Evolutionary conservation across 1,140 invertebrate species (phyloP).

Genomic region (Mactra quadrangularis): DNA sequence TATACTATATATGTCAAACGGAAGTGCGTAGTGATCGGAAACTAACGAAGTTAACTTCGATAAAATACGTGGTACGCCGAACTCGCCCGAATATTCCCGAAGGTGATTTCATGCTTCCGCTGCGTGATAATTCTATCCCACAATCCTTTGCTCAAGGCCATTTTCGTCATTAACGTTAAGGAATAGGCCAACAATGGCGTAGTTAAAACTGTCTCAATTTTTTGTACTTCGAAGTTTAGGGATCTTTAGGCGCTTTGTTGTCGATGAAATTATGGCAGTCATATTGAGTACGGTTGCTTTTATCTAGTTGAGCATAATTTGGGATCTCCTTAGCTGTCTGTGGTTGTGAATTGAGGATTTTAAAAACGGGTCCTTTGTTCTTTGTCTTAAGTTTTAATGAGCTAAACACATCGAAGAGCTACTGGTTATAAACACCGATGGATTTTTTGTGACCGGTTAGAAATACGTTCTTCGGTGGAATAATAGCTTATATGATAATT

Average conservation of each 20-base stretch:
- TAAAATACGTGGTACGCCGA: not conserved
- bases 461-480: constrained; percentile 10
- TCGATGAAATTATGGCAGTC: not conserved
- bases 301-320: not conserved
- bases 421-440: no score
- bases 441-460: no score
- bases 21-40: not conserved
- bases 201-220: constrained; percentile 41
- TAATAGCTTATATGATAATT: not conserved
- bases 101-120: not conserved
- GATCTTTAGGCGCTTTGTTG: not conserved
- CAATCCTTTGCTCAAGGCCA: constrained; percentile 23
- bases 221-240: not conserved
- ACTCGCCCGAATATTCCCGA: not conserved
- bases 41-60: not conserved
- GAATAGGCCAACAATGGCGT: constrained; percentile 61
- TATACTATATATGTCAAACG: not conserved
- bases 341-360: not conserved
- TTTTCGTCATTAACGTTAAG: constrained; percentile 26
- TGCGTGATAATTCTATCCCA: constrained; percentile 39
- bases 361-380: constrained; percentile 24
- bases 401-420: no score
- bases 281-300: not conserved
- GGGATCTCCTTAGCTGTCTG: not conserved
- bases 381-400: not conserved